Percentiles rank a stretch among this genome's conserved stretches.
Evolutionary conservation across 2,797 vertebrate genomes (phyloP).

Genomic region (Notamacropus eugenii): DNA sequence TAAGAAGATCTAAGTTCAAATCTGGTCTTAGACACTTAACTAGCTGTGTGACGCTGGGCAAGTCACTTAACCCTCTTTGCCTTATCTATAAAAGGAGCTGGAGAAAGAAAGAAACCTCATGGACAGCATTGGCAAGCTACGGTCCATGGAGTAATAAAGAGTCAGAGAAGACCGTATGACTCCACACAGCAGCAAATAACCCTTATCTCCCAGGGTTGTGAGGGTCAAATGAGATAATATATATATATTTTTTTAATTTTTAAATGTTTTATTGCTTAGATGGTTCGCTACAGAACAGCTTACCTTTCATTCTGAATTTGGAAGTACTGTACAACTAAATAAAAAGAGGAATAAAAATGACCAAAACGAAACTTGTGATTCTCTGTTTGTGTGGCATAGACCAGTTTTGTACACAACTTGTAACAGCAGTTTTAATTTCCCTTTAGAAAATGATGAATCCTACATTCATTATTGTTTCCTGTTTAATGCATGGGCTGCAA

Average conservation of each 20-base stretch:
- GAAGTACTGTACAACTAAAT: constrained; percentile 91
- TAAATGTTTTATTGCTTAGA: constrained; percentile 98
- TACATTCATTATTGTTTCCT: constrained; percentile 87
- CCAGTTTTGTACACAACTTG: constrained; percentile 89
- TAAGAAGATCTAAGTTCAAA: too few species aligned
- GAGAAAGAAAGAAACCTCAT: background rate
- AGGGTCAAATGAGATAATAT: background rate
- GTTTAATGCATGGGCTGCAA: constrained; percentile 85
- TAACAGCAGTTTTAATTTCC: constrained; percentile 93
- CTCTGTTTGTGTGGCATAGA: constrained; percentile 90
- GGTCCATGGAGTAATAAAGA: too few species aligned
- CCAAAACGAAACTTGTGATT: constrained; percentile 90
- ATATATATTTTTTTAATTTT: constrained; percentile 72
- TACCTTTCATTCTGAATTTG: constrained; percentile 90
- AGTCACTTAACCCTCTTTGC: too few species aligned
- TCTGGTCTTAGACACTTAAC: too few species aligned
- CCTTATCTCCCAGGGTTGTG: background rate
- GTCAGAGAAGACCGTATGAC: too few species aligned
- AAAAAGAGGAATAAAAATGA: constrained; percentile 90
- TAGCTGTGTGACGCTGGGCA: too few species aligned
- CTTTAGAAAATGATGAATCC: constrained; percentile 86
- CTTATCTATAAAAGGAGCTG: background rate
- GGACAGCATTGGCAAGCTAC: background rate
- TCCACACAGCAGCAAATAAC: background rate
- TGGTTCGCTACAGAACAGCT: constrained; percentile 95